phyloP scores from a whole-genome alignment of 2,113 vertebrate genomes.

The Ursus arctos region DNA sequence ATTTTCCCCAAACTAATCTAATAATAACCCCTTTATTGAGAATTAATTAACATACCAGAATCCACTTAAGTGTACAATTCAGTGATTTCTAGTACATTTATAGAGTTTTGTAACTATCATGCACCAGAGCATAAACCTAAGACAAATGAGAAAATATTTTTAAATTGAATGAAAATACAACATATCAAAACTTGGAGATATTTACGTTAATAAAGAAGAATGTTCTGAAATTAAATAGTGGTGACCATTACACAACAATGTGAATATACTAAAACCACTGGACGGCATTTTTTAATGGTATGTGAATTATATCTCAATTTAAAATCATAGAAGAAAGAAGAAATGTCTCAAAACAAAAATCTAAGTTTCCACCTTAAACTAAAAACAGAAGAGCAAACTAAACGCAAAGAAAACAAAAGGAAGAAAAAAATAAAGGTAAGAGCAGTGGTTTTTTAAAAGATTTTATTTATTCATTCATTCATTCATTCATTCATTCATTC shows the following conservation, averaged over 20 bases:
- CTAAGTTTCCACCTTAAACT: constrained; percentile 12
- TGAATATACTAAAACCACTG: not conserved
- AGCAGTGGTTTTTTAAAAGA: not conserved
- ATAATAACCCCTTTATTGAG: too few relatives aligned
- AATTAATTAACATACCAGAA: too few relatives aligned
- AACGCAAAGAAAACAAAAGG: constrained; percentile 6
- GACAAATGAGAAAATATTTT: not conserved
- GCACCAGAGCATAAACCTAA: not conserved
- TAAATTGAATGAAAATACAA: not conserved
- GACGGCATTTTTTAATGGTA: not conserved
- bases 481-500: not conserved
- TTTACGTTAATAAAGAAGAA: constrained; percentile 29
- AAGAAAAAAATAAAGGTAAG: not conserved
- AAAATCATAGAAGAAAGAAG: not conserved
- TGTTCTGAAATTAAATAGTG: not conserved
- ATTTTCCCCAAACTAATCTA: not conserved
- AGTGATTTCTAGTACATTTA: too few relatives aligned
- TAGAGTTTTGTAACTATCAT: not conserved
- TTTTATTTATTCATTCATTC: not conserved
- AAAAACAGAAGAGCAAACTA: constrained; percentile 1
- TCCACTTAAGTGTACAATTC: too few relatives aligned
- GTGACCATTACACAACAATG: not conserved
- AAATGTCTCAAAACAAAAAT: not conserved
- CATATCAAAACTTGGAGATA: not conserved
- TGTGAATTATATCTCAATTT: not conserved